phyloP scores from a whole-genome alignment of 2,113 vertebrate genomes.

The Urocynchramus pylzowi region DNA sequence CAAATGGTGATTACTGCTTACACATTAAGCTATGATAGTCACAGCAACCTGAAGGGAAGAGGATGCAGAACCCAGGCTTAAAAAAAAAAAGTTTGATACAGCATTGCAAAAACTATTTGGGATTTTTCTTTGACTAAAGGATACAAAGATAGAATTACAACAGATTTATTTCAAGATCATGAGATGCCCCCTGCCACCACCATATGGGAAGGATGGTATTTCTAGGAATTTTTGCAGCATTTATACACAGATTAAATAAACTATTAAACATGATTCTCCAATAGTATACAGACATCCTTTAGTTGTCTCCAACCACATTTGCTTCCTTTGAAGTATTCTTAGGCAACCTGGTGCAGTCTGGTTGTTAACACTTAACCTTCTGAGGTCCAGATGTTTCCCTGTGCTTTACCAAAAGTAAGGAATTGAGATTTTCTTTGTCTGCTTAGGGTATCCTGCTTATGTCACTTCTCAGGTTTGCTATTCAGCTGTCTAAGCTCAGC shows the following conservation, averaged over 20 bases:
- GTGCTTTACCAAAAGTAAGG: neutral
- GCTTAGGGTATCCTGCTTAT: neutral
- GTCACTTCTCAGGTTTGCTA: neutral
- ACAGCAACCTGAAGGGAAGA: neutral
- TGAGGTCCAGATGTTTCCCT: neutral
- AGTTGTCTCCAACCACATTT: neutral
- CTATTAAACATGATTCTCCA: neutral
- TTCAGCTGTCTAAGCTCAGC: neutral
- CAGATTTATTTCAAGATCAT: neutral
- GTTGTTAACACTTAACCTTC: neutral
- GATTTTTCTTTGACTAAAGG: neutral
- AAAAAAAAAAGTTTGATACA: neutral
- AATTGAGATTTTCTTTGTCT: neutral
- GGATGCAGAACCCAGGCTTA: neutral
- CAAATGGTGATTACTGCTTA: slow-evolving; percentile 21
- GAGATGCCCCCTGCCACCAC: neutral
- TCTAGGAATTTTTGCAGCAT: neutral
- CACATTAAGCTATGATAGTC: neutral
- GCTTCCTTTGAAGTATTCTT: neutral
- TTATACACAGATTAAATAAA: neutral
- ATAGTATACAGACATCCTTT: neutral
- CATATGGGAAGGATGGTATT: neutral
- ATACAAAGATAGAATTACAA: neutral
- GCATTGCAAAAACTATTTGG: neutral
- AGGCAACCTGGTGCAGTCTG: neutral